Conservation (phyloP, 2,113 vertebrate species). For the Ictalurus punctatus region DNA sequence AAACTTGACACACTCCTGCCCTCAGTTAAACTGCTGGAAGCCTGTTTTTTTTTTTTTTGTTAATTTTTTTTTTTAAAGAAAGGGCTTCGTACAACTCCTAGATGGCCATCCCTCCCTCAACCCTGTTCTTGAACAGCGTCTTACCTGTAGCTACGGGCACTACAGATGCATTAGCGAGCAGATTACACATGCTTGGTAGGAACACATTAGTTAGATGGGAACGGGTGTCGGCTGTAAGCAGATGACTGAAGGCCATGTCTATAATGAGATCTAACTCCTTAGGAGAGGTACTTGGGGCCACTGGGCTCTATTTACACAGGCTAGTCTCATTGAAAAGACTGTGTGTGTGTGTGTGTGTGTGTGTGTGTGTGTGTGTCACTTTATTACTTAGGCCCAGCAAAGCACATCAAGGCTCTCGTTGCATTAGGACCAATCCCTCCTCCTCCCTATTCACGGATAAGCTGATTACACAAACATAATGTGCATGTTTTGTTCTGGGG, state of each 20-base stretch:
- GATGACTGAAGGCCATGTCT: conserved; percentile 66
- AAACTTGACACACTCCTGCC: conserved; percentile 17
- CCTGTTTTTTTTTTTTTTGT: background rate
- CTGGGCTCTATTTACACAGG: conserved; percentile 68
- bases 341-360: conserved; percentile 52
- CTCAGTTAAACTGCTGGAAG: conserved; percentile 26
- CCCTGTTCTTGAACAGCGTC: conserved; percentile 51
- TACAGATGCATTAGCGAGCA: conserved; percentile 66
- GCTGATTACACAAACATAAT: conserved; percentile 82
- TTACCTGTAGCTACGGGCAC: conserved; percentile 59
- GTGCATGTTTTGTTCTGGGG: conserved; percentile 45
- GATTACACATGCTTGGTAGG: conserved; percentile 76
- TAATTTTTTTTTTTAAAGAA: conserved; percentile 16
- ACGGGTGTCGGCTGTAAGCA: conserved; percentile 65
- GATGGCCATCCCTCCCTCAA: conserved; percentile 41
- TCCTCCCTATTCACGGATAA: conserved; percentile 65
- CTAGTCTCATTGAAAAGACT: conserved; percentile 63
- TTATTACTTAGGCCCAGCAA: conserved; percentile 75
- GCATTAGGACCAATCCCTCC: conserved; percentile 67
- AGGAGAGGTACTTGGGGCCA: conserved; percentile 62
- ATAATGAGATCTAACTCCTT: conserved; percentile 77
- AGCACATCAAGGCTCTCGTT: conserved; percentile 71
- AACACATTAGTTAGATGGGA: conserved; percentile 69
- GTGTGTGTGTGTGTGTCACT: conserved; percentile 63
- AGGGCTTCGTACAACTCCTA: conserved; percentile 35